Conservation (phyloP, 1,140 invertebrate species). For the Drosophila santomea region DNA sequence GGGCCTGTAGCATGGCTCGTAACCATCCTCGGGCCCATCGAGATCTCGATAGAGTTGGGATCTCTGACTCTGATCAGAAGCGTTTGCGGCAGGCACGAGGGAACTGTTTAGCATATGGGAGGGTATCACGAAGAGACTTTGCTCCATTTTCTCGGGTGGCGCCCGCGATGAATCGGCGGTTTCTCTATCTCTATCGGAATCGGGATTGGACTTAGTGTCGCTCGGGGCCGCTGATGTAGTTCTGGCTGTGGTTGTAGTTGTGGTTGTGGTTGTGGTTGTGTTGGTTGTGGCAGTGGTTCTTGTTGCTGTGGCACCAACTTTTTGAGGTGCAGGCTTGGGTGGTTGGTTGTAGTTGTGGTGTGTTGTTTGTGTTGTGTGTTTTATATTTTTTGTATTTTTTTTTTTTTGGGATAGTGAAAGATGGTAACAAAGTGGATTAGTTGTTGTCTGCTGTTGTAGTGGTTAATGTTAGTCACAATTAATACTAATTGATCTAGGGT, state of each 20-base stretch:
- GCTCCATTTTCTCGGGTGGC: constrained; percentile 63
- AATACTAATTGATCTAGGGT: constrained; percentile 35
- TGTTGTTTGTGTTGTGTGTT: constrained; percentile 45
- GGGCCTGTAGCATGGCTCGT: constrained; percentile 82
- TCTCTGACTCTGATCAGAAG: constrained; percentile 31
- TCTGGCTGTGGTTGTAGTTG: constrained; percentile 33
- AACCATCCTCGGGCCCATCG: constrained; percentile 55
- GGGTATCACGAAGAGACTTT: constrained; percentile 72
- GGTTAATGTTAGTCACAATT: constrained; percentile 51
- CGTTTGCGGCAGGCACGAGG: constrained; percentile 45
- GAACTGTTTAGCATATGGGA: constrained; percentile 64
- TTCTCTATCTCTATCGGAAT: constrained; percentile 23
- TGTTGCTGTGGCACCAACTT: constrained; percentile 41
- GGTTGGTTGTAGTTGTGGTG: constrained; percentile 46
- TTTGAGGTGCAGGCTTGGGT: constrained; percentile 56
- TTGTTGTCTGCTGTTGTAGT: constrained; percentile 49
- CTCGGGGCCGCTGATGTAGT: constrained; percentile 38
- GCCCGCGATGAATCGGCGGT: constrained; percentile 35
- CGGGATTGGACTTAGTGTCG: constrained; percentile 33
- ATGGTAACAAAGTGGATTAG: constrained; percentile 79
- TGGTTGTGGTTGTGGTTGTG: constrained; percentile 9
- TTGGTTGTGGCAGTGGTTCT: constrained; percentile 14
- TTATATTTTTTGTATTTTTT: constrained; percentile 5
- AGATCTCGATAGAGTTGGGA: constrained; percentile 20
- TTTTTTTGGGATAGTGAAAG: constrained; percentile 58